Evolutionary conservation across 2,113 vertebrate species (phyloP), one percentile per base, ranked within the genome.

Genomic region (Spheniscus mendiculus): DNA sequence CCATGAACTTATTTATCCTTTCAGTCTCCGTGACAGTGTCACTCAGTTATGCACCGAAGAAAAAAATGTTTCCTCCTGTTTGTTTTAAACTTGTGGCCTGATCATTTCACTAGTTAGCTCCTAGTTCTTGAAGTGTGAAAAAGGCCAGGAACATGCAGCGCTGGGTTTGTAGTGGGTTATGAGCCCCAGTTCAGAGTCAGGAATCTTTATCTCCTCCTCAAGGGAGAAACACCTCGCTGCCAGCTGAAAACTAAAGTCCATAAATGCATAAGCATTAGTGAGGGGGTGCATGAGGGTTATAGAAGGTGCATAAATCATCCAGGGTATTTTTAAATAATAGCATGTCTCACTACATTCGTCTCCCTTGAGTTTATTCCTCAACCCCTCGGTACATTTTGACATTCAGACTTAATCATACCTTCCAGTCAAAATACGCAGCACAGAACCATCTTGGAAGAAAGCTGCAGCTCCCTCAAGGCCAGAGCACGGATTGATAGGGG

Each of bases 351-450:
- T 72, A 45, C 62, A 93, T 93, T 85, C 87, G 80, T 93, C 83
- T 96, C 94, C 83, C 58, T 50, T 40, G 95, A 87, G 95, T 89
- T 95, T 97, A 90, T 90, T 90, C 90, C 71, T 97, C 95, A 97
- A 27, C 59, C 71, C 34, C 59, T 70, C 42, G 12, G 89, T 79
- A 91, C 69, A 11, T 95, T 96, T 63, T 97, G 96, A 96, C 90
- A 89, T 92, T 92, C 86, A 84, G 92, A 78, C 88, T 94, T 97
- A 95, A 96, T 95, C 92, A 89, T 44, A 90, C 71, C 76, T 96
- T 63, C 86, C 72, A 81, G 83, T 71, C 77, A 81, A 87, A 90
- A 71, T 9, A 66, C 0, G 2, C 52, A 52, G 61, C 49, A 65
- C 86, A 72, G 44, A 84, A 44, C 34, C 0, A 0, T 38, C 52